A percentile compares a stretch with the other conserved stretches of the same genome.
Evolutionary conservation across 2,113 vertebrate genomes (phyloP).

Genomic region (Cathartes aura): DNA sequence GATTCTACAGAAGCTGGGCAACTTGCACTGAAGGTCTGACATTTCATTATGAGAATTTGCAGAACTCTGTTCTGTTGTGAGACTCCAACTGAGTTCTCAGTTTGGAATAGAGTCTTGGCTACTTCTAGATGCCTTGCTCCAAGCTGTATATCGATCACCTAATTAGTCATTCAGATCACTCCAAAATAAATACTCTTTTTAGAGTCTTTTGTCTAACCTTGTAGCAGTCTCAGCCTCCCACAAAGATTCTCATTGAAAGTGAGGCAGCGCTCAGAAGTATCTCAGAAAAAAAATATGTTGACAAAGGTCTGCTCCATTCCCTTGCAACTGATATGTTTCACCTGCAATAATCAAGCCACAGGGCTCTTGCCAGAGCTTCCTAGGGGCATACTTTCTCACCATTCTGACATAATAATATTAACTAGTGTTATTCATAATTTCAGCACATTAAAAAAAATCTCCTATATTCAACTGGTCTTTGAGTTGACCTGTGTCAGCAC

Average conservation of each 20-base stretch:
- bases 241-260: background rate
- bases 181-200: background rate
- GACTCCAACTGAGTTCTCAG: background rate
- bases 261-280: background rate
- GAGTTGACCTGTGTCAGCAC: background rate
- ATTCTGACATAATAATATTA: background rate
- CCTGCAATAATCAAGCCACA: background rate
- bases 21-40: background rate
- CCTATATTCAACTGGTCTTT: background rate
- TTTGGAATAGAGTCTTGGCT: background rate
- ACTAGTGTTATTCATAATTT: background rate
- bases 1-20: background rate
- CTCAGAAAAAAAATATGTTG: background rate
- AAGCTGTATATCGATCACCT: background rate
- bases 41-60: background rate
- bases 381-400: background rate
- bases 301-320: background rate
- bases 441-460: background rate
- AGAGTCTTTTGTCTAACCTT: background rate
- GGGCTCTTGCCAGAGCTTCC: background rate
- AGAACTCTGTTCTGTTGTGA: background rate
- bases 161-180: background rate
- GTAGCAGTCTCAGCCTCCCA: background rate
- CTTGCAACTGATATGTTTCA: background rate
- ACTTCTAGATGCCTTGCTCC: background rate